Evolutionary conservation across 2,797 vertebrate species (phyloP).

Genomic region (Enteromius anoplus): DNA sequence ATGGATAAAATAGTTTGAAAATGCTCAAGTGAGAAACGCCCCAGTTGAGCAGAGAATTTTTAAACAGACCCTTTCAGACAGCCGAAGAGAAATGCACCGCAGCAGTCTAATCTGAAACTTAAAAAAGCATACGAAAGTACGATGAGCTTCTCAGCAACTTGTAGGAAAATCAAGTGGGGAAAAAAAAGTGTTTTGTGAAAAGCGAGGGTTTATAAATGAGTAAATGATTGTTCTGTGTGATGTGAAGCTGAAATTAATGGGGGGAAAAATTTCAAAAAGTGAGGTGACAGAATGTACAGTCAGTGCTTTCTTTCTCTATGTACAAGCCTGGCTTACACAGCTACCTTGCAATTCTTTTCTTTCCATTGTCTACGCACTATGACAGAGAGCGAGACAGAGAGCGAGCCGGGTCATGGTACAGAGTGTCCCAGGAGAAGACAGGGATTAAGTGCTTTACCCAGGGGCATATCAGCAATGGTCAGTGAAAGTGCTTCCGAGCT

Average conservation of each 20-base stretch:
- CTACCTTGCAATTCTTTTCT: conserved; percentile 42
- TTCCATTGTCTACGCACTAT: conserved; percentile 29
- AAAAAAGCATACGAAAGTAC: conserved; percentile 64
- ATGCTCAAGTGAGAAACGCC: conserved; percentile 25
- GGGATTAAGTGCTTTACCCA: conserved; percentile 45
- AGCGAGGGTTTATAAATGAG: conserved; percentile 53
- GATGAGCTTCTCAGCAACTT: conserved; percentile 73
- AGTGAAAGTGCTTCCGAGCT: conserved; percentile 46
- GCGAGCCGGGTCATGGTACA: conserved; percentile 41
- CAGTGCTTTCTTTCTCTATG: conserved; percentile 42
- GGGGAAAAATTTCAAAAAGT: background rate
- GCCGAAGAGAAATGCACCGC: conserved; percentile 25
- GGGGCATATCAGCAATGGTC: conserved; percentile 48
- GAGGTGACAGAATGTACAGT: conserved; percentile 45
- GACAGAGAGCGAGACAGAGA: conserved; percentile 25
- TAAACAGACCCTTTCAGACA: conserved; percentile 41
- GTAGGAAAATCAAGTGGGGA: no score
- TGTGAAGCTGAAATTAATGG: conserved; percentile 34
- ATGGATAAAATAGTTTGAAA: conserved; percentile 42
- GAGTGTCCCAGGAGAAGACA: conserved; percentile 48
- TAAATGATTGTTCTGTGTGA: conserved; percentile 37
- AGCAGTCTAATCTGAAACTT: conserved; percentile 34
- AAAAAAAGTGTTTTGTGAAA: conserved; percentile 61
- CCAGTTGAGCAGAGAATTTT: conserved; percentile 35
- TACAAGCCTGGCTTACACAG: conserved; percentile 31